Base-by-base conservation (phyloP, 1,140 invertebrate species). In the Limonius californicus region DNA sequence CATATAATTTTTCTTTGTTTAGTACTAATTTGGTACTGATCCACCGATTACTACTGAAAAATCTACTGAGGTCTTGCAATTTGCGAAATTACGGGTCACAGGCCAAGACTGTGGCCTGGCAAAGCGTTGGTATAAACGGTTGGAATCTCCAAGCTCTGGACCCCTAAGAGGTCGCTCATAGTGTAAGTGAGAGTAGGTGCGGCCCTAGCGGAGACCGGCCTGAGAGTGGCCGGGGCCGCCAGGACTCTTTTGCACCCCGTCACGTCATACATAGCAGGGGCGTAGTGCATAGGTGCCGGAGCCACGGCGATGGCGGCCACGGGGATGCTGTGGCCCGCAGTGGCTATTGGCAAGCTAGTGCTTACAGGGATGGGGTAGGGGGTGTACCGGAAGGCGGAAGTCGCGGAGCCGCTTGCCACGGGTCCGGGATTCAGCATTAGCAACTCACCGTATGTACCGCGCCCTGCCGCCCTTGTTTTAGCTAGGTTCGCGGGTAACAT, bases 381-480 rank as follows among this genome's bases (percentile, higher is more conserved):
- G 3, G 83, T 83, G 80, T 86, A 88, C 65, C 85, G 84, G 75
- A 85, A 84, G 74, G 82, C 83, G 75, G 82, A 80, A 72, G 78
- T 77, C 74, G 80, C 59, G 39, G 66, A 64, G 55, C 63, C 64
- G 54, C 62, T 64, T 15, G 70, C 65, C 65, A 79, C 76, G 55
- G 80, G 75, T 77, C 79, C 76, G 54, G 59, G 68, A 80, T 85
- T 85, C 82, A 90, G 87, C 84, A 91, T 88, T 85, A 92, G 85
- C 83, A 92, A 94, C 92, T 95, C 91, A 95, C 92, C 92, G 87
- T 94, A 95, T 81, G 91, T 89, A 78, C 91, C 91, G 79, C 92
- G 88, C 70, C 91, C 91, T 68, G 91, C 90, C 71, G 91, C 91
- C 78, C 92, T 87, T 78, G 92, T 94, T 85, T 95, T 94, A 72